Evolutionary conservation across 1,140 invertebrate genomes (phyloP), one percentile per base, ranked within the genome.

Genomic region (Trichonephila clavata): DNA sequence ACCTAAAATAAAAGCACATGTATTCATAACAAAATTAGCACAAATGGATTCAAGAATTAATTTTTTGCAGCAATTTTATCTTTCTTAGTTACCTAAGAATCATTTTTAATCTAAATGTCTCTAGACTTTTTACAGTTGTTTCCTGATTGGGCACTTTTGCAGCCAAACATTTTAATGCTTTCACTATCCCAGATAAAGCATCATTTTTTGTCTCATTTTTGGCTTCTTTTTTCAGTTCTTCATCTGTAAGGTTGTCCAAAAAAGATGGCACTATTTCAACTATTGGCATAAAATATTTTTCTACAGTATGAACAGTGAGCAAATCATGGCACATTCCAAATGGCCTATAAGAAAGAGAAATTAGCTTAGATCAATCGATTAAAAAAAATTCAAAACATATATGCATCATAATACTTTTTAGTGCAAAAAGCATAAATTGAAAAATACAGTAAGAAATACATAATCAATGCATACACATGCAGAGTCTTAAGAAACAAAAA

Each of bases 41-140:
- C 1, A 68, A 3, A 1, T 27, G 65, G 7, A 50, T 3, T 50
- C 50, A 50, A 10, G 7, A 50, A 50, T 13, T 10, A 50, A 50
- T 50, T 50, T 50, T 50, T 50, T 50, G 50, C 32, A 50, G 10
- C 10, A 13, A 50, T 10, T 10, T 10, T 50, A 50, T 50, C 7
- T 50, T 50, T 50, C 50, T 50, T 50, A 27, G 10, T 24, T 95
- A 97, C 96, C 97, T 96, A 94, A 99, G 96, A 95, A 99, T 99
- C 98, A 99, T 99, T 96, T 99, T 99, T 94, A 99, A 96, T 95
- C 98, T 97, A 96, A 99, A 99, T 96, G 99, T 98, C 97, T 99
- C 99, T 94, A 99, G 96, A 95, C 97, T 98, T 96, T 98, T 97
- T 95, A 98, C 97, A 94, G 97, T 97, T 95, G 98, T 98, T 95